Conservation (phyloP, 2,113 vertebrate genomes). For the Gymnogyps californianus region DNA sequence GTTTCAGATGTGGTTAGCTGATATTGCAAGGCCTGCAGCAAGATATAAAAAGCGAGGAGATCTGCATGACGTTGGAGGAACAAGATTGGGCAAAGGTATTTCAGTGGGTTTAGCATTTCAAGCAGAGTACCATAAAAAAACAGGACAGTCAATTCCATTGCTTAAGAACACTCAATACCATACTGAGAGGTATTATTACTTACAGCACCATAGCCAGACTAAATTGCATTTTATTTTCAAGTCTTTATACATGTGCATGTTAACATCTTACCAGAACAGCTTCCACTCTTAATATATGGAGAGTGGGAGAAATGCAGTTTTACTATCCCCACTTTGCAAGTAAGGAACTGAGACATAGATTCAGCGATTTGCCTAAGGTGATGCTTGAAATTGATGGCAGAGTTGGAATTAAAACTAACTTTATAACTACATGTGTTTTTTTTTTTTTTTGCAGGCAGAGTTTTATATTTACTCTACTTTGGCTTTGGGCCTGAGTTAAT, state of each 20-base stretch:
- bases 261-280: background rate
- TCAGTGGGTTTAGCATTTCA: background rate
- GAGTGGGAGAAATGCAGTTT: background rate
- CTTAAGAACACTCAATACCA: background rate
- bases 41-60: background rate
- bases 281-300: background rate
- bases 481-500: conserved; percentile 7
- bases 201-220: background rate
- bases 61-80: background rate
- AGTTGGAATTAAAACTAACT: background rate
- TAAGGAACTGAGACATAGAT: background rate
- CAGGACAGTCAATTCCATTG: background rate
- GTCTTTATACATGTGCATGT: background rate
- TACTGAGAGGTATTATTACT: background rate
- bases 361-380: background rate
- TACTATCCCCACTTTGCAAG: background rate
- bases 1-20: background rate
- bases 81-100: background rate
- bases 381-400: background rate
- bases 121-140: background rate
- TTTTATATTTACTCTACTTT: background rate
- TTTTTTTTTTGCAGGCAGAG: background rate
- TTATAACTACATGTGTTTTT: background rate
- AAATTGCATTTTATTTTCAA: background rate
- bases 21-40: background rate